Base-by-base conservation (phyloP, 2,113 vertebrate genomes). In the Semicossyphus pulcher region DNA sequence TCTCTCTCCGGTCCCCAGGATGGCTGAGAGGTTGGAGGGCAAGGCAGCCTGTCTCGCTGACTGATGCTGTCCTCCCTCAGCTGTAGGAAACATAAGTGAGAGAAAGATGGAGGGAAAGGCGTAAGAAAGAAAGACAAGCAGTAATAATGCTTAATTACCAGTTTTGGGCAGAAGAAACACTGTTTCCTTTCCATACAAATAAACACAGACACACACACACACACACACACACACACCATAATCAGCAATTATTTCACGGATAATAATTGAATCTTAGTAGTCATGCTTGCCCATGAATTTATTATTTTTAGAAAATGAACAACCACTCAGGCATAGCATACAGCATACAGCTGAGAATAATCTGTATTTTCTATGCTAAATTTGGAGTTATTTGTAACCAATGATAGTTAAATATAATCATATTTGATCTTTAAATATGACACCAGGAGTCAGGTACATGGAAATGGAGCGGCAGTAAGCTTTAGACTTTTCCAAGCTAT, bases 231-330 rank as follows among this genome's bases (percentile, higher is more conserved):
- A 20, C 73, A 80, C 63, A 71, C 56, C 69, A 68, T 86, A 76
- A 85, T 84, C 80, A 85, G 72, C 52, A 72, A 58, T 70, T 81
- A 88, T 88, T 88, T 85, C 81, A 80, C 73, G 86, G 86, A 85
- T 83, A 39, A 56, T 89, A 88, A 89, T 86, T 80, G 72, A 42
- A 91, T 88, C 72, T 64, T n/a, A n/a, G n/a, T n/a, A n/a, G 59
- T 77, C 65, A 36, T 58, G 64, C 80, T 81, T 56, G 84, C 62
- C 59, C 65, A 45, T 77, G 58, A 48, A 60, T 76, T 70, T 72
- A 74, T 69, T 69, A 81, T 86, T 85, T 61, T 66, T 60, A 65
- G 78, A 86, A 69, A 36, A 77, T 74, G 63, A 62, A 72, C 54
- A 58, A 62, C n/a, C 26, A 8, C 44, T 31, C 51, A 54, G 10